Conservation (phyloP, 2,888 invertebrate species). For the Dexiosoma caninum region DNA sequence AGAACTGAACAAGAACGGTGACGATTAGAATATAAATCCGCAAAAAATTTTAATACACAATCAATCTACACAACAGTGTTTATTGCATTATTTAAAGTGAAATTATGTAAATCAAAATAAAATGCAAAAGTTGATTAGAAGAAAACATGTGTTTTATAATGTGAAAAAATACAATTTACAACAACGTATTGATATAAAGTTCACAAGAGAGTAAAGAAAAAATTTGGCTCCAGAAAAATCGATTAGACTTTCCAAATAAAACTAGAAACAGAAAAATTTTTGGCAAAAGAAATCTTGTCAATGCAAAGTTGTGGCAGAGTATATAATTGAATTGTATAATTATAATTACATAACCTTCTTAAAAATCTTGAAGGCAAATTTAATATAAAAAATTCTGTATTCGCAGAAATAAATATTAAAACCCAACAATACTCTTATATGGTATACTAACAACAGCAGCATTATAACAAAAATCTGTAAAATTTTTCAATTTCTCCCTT, state of each 20-base stretch:
- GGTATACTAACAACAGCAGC: no score
- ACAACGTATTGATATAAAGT: slow-evolving; percentile 4
- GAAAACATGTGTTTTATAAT: background rate
- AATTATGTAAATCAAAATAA: slow-evolving; percentile 29
- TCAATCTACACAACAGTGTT: background rate
- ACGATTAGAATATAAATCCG: background rate
- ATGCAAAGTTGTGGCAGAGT: background rate
- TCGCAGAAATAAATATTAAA: background rate
- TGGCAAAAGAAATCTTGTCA: background rate
- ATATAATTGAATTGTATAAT: slow-evolving; percentile 19
- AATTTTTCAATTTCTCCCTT: no score
- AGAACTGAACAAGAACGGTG: slow-evolving; percentile 38
- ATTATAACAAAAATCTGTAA: background rate
- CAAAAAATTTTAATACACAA: background rate
- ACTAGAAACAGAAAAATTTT: background rate
- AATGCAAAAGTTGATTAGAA: background rate
- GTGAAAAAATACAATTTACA: background rate
- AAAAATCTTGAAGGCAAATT: slow-evolving; percentile 37
- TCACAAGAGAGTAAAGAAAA: background rate
- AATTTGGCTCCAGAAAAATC: slow-evolving; percentile 50
- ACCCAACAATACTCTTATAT: no score
- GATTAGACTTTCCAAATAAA: slow-evolving; percentile 23
- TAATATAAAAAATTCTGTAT: slow-evolving; percentile 4
- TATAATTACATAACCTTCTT: slow-evolving; percentile 53
- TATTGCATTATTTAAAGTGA: slow-evolving; percentile 26